Conservation (phyloP, 53 echinoderm and acorn worm species). For the Zoroaster sp. region DNA sequence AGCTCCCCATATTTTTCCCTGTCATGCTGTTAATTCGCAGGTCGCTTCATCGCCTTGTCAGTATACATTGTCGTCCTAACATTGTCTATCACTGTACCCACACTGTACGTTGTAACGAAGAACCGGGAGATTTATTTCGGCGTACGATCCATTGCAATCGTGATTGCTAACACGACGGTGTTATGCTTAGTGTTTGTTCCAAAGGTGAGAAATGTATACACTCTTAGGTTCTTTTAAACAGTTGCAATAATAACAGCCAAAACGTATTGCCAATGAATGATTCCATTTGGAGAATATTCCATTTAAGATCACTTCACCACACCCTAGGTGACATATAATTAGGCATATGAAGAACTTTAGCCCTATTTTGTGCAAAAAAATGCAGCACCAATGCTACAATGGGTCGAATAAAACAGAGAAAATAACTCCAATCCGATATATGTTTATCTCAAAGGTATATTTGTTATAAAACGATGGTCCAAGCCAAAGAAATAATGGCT, state of each 20-base stretch:
- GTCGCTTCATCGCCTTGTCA: conserved; percentile 66
- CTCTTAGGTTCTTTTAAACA: background rate
- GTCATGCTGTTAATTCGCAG: background rate
- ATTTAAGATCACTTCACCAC: no score
- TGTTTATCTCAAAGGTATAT: no score
- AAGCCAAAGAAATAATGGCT: no score
- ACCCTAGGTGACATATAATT: no score
- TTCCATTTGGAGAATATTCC: background rate
- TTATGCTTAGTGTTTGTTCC: conserved; percentile 64
- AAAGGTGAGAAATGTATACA: conserved; percentile 36
- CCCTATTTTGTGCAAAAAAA: no score
- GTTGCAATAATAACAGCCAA: background rate
- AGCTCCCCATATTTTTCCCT: background rate
- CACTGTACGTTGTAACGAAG: conserved; percentile 25
- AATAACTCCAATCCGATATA: no score
- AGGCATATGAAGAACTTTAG: no score
- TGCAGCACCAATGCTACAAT: no score
- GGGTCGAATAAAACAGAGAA: no score
- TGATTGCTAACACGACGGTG: conserved; percentile 58
- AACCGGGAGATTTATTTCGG: conserved; percentile 46
- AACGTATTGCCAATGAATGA: background rate
- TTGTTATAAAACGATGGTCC: no score
- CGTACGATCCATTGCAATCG: conserved; percentile 45
- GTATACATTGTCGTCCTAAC: conserved; percentile 63
- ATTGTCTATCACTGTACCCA: conserved; percentile 42